Evolutionary conservation across 2,113 vertebrate genomes (phyloP).

Genomic region (Perca fluviatilis): DNA sequence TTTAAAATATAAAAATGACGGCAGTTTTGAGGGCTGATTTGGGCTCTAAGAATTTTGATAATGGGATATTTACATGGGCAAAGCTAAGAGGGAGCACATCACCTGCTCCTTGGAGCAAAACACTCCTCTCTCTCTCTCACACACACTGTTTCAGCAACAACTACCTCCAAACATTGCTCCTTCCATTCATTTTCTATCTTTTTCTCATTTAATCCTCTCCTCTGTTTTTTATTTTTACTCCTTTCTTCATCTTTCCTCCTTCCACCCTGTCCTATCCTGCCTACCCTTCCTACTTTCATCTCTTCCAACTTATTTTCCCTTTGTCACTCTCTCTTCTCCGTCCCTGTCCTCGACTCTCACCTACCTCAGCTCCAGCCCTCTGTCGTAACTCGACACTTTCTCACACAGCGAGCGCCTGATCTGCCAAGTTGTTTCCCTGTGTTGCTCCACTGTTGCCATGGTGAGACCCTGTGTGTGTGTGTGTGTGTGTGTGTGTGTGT

Average conservation of each 20-base stretch:
- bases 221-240: neutral
- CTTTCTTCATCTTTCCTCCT: neutral
- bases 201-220: neutral
- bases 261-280: neutral
- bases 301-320: slow-evolving; percentile 35
- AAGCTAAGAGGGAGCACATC: neutral
- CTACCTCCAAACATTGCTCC: neutral
- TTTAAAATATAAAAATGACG: slow-evolving; percentile 21
- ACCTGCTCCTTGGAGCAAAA: slow-evolving; percentile 20
- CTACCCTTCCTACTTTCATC: slow-evolving; percentile 12
- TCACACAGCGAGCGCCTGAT: slow-evolving; percentile 85
- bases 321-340: slow-evolving; percentile 56
- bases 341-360: slow-evolving; percentile 71
- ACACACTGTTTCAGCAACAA: neutral
- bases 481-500: slow-evolving; percentile 30
- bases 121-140: neutral
- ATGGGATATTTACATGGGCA: slow-evolving; percentile 5
- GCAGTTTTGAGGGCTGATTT: neutral
- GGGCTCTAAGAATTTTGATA: slow-evolving; percentile 4
- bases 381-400: slow-evolving; percentile 84
- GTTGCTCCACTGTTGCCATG: slow-evolving; percentile 94
- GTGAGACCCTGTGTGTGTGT: slow-evolving; percentile 83
- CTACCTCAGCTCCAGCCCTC: slow-evolving; percentile 62
- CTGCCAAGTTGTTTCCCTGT: slow-evolving; percentile 92
- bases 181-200: neutral